Evolutionary conservation across 2,888 invertebrate genomes (phyloP).

Genomic region (Torymus tubicola): DNA sequence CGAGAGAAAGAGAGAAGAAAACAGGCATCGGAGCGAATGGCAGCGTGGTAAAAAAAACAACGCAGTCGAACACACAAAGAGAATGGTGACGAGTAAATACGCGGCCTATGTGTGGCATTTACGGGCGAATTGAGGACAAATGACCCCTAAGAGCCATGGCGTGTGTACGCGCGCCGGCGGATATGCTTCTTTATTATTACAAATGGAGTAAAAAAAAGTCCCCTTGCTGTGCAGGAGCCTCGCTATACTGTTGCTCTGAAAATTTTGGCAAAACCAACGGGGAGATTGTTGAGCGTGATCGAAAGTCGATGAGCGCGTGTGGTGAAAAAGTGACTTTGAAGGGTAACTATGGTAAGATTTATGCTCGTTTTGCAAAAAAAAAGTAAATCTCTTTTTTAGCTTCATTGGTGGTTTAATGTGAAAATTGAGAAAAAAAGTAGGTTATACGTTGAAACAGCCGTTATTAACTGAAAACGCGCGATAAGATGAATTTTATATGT

Average conservation of each 20-base stretch:
- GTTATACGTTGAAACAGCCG: no score
- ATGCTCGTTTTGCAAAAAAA: conserved; percentile 24
- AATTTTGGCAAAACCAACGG: conserved; percentile 7
- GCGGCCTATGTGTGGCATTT: conserved; percentile 61
- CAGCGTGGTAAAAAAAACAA: background rate
- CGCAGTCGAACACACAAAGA: conserved; percentile 18
- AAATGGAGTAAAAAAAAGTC: background rate
- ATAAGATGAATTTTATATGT: no score
- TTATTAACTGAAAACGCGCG: no score
- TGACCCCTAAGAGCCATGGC: conserved; percentile 64
- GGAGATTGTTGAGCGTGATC: background rate
- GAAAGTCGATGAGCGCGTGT: background rate
- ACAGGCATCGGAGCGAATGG: background rate
- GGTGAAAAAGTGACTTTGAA: background rate
- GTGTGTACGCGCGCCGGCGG: background rate
- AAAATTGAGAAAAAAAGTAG: no score
- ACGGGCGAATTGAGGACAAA: conserved; percentile 73
- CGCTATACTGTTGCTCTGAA: background rate
- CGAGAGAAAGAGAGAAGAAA: background rate
- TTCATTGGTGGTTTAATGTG: no score
- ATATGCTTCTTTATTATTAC: no score
- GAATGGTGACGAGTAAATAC: conserved; percentile 14
- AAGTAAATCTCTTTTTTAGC: no score
- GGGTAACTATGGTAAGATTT: conserved; percentile 21
- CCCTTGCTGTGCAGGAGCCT: background rate